Evolutionary conservation across 23 tunicate species (phyloP).

Genomic region (Halocynthia aurantium): DNA sequence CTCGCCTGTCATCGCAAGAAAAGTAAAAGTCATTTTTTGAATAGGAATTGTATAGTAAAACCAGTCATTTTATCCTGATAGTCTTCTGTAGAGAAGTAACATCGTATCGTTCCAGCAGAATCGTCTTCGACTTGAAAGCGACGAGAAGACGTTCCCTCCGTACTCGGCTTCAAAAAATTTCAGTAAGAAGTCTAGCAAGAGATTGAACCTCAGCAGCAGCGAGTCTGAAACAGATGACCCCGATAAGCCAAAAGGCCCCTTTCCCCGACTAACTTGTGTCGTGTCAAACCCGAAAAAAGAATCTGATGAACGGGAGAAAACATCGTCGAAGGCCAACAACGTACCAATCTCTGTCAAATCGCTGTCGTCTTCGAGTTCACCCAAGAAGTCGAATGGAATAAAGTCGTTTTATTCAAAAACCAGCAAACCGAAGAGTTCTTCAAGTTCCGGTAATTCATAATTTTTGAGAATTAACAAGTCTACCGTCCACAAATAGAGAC

Average conservation of each 20-base stretch:
- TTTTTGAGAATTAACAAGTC: too few relatives aligned
- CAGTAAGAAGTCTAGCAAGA: not conserved
- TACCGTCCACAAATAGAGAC: too few relatives aligned
- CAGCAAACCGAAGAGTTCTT: not conserved
- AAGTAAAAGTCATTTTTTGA: too few relatives aligned
- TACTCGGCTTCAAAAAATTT: not conserved
- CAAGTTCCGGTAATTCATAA: too few relatives aligned
- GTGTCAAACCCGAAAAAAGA: not conserved
- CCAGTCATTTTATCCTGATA: too few relatives aligned
- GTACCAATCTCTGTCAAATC: not conserved
- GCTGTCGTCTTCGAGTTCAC: too few relatives aligned
- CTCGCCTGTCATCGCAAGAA: too few relatives aligned
- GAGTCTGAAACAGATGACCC: not conserved
- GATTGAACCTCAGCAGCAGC: slow-evolving; percentile 4
- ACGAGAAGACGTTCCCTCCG: not conserved
- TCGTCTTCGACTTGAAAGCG: not conserved
- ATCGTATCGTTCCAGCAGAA: not conserved
- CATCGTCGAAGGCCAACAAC: not conserved
- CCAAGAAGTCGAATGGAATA: not conserved
- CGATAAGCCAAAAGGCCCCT: not conserved
- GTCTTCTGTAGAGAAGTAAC: too few relatives aligned
- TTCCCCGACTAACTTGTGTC: slow-evolving; percentile 2
- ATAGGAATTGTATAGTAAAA: too few relatives aligned
- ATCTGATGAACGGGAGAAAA: not conserved
- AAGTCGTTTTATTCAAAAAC: not conserved